Conservation (phyloP, 2,797 vertebrate species). For the Peromyscus aztecus region DNA sequence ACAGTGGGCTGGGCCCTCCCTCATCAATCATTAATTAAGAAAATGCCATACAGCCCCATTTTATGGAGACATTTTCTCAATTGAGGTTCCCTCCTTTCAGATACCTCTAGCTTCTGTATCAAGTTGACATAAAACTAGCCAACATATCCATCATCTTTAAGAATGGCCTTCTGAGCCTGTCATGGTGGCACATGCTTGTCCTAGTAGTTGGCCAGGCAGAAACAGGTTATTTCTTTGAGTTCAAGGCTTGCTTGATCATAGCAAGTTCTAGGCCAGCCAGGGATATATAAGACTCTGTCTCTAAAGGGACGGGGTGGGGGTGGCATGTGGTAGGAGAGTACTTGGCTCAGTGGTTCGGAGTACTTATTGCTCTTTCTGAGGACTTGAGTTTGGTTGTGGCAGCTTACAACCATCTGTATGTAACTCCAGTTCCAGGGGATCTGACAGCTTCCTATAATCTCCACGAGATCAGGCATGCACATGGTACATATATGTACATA, state of each 20-base stretch:
- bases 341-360: not conserved
- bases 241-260: not conserved
- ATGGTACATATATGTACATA: not conserved
- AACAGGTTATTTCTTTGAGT: not conserved
- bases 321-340: not conserved
- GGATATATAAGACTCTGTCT: not conserved
- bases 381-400: not conserved
- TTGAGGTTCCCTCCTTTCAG: not conserved
- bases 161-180: not conserved
- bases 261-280: not conserved
- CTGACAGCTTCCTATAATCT: not conserved
- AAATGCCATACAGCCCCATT: not conserved
- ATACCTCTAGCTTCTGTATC: not conserved
- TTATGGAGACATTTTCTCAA: not conserved
- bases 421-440: not conserved
- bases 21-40: not conserved
- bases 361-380: not conserved
- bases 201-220: not conserved
- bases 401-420: not conserved
- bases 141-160: not conserved
- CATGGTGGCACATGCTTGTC: too few relatives aligned
- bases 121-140: not conserved
- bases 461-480: not conserved
- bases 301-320: not conserved
- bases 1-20: not conserved